Conservation (phyloP, 2,888 invertebrate genomes). For the Aspidiotus rigidus region DNA sequence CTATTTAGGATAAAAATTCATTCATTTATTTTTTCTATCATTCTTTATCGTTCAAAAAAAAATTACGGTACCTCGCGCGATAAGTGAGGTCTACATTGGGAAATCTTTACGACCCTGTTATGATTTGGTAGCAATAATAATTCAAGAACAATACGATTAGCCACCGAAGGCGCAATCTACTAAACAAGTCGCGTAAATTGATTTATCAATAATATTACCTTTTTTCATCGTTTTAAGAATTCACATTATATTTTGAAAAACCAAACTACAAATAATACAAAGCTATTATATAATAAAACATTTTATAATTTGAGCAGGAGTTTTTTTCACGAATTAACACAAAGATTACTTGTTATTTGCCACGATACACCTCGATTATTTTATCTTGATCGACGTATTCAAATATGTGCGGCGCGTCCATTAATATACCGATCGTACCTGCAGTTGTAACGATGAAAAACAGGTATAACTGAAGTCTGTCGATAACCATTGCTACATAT, state of each 20-base stretch:
- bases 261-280: slow-evolving; percentile 10
- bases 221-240: not conserved
- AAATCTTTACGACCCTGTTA: no score
- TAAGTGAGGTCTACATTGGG: no score
- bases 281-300: slow-evolving; percentile 18
- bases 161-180: no score
- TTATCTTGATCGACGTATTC: slow-evolving; percentile 95
- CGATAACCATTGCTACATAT: slow-evolving; percentile 96
- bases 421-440: slow-evolving; percentile 89
- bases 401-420: slow-evolving; percentile 96
- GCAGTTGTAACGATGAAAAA: slow-evolving; percentile 93
- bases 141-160: no score
- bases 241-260: not conserved
- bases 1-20: no score
- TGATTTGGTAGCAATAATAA: no score
- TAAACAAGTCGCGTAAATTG: no score
- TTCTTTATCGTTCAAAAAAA: no score
- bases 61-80: no score
- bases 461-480: slow-evolving; percentile 87
- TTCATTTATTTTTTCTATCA: no score
- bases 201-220: not conserved
- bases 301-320: slow-evolving; percentile 36
- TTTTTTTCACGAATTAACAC: slow-evolving; percentile 31
- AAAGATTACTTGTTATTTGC: slow-evolving; percentile 53
- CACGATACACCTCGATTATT: slow-evolving; percentile 88